These are phyloP conservation scores for Drosophila pseudotakahashii DNA, from an alignment of 2,888 invertebrate genomes.

Conservation along the genomic window DNA sequence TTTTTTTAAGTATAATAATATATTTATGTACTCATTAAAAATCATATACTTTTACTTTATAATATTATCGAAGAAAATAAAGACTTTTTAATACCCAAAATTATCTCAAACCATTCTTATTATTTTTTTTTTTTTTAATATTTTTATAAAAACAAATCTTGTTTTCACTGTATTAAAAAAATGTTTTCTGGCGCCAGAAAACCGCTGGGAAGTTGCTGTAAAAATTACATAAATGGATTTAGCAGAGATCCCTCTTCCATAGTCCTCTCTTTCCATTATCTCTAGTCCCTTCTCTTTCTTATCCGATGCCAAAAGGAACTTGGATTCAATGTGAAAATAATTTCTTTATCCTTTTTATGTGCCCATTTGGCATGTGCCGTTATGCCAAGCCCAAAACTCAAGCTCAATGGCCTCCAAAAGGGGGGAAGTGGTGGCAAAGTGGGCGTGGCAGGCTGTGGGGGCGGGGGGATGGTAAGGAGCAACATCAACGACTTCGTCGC, in stretches of 20 bases:
- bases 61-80: no score
- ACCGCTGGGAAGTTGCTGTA: slow-evolving; percentile 63
- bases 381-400: slow-evolving; percentile 64
- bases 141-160: not conserved
- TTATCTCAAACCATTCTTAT: no score
- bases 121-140: no score
- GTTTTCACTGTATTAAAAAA: not conserved
- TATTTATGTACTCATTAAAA: no score
- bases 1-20: no score
- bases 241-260: slow-evolving; percentile 28
- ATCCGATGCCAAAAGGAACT: slow-evolving; percentile 54
- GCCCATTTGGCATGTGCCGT: slow-evolving; percentile 83
- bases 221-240: slow-evolving; percentile 74
- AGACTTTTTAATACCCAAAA: no score
- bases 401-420: slow-evolving; percentile 24
- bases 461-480: slow-evolving; percentile 27
- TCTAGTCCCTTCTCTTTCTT: slow-evolving; percentile 35
- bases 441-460: not conserved
- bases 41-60: no score
- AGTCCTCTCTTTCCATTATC: not conserved
- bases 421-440: not conserved
- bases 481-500: slow-evolving; percentile 41
- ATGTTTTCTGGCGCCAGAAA: slow-evolving; percentile 44
- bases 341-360: slow-evolving; percentile 84
- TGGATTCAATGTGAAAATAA: slow-evolving; percentile 83